phyloP scores from a whole-genome alignment of 2,113 vertebrate species.

The Cryptotis parvus region DNA sequence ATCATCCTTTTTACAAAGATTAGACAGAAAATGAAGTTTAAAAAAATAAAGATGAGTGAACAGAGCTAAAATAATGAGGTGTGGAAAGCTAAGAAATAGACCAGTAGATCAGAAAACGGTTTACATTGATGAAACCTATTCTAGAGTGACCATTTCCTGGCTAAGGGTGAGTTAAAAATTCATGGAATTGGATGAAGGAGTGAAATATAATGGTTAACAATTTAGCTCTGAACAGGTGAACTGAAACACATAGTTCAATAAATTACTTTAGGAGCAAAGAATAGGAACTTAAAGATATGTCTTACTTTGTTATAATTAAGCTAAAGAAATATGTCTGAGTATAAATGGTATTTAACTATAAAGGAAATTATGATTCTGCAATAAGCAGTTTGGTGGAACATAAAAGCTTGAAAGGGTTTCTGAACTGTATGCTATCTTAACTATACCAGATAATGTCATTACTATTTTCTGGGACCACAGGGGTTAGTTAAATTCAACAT shows the following conservation, averaged over 20 bases:
- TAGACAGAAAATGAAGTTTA: not conserved
- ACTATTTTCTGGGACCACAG: not conserved
- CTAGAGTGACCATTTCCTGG: too few relatives aligned
- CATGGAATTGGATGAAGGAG: not conserved
- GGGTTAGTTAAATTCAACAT: not conserved
- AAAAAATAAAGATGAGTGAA: not conserved
- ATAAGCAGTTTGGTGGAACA: not conserved
- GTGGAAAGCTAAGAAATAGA: not conserved
- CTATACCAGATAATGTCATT: too few relatives aligned
- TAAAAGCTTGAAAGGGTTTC: fast-evolving
- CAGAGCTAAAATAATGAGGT: not conserved
- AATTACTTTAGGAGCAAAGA: not conserved
- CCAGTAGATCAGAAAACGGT: not conserved
- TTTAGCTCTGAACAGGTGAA: not conserved
- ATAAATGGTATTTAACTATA: not conserved
- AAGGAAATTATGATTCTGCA: not conserved
- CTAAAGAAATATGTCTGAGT: not conserved
- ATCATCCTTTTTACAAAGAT: not conserved
- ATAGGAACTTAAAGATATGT: not conserved
- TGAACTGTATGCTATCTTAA: not conserved
- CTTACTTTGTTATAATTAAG: not conserved
- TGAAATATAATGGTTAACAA: not conserved
- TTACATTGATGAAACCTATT: not conserved
- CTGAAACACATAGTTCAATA: not conserved
- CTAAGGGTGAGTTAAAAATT: not conserved